Conservation (phyloP, 2,888 invertebrate genomes). For the Watsonalla cultraria region DNA sequence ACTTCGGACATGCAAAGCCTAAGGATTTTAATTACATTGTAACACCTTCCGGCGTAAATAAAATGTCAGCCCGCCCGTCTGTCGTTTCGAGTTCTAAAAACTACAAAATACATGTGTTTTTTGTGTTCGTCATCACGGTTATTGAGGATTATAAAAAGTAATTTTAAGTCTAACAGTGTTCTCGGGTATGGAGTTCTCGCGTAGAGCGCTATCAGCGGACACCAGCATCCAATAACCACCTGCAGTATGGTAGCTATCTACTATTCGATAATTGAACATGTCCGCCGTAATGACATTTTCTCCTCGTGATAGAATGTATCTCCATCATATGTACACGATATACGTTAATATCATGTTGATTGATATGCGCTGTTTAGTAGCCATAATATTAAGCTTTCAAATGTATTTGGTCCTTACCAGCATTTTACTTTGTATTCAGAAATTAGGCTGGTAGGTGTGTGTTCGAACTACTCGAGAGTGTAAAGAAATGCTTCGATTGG, state of each 20-base stretch:
- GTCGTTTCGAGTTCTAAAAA: too few relatives aligned
- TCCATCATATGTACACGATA: neutral
- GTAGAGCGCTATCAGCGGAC: constrained; percentile 24
- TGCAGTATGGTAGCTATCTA: constrained; percentile 26
- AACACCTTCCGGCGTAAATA: constrained; percentile 12
- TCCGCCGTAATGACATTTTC: constrained; percentile 62
- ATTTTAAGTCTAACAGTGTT: neutral
- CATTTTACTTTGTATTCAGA: too few relatives aligned
- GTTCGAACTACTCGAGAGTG: neutral
- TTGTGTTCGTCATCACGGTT: too few relatives aligned
- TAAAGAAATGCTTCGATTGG: constrained; percentile 40
- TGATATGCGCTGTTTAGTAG: neutral
- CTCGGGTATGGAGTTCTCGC: constrained; percentile 23
- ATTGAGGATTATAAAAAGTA: too few relatives aligned
- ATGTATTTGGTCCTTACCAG: too few relatives aligned
- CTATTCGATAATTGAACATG: constrained; percentile 65
- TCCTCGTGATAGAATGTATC: constrained; percentile 20
- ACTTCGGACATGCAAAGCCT: constrained; percentile 15
- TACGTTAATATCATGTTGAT: neutral
- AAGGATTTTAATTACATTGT: constrained; percentile 17
- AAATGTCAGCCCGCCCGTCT: constrained; percentile 6
- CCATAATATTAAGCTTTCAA: too few relatives aligned
- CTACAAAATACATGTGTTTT: too few relatives aligned
- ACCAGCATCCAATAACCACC: constrained; percentile 28
- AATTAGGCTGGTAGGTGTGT: too few relatives aligned